Evolutionary conservation across 2,797 vertebrate species (phyloP), one percentile per base, ranked within the genome.

Genomic region (Anguilla obscura): DNA sequence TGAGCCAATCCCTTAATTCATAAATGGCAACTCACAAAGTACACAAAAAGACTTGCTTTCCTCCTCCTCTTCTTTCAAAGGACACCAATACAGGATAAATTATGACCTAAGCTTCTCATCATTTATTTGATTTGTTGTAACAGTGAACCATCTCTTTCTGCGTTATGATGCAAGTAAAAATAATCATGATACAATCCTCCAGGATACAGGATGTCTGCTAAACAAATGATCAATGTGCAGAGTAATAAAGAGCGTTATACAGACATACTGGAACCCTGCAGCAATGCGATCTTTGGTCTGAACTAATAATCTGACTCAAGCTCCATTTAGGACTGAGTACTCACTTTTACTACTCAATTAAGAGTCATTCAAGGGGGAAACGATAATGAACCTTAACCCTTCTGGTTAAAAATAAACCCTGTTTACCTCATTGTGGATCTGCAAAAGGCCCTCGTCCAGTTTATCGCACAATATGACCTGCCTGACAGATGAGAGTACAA

Each of bases 351-450:
- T 87, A n/a, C 50, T 48, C 52, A n/a, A 80, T 87, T 80, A 80
- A 48, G 14, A 79, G 71, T 80, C 52, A 79, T 80, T 76, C 71
- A 21, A 87, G 40, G 30, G 63, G 66, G 66, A 74, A 76, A 14
- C 1, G 40, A 74, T 27, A n/a, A 30, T 74, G 85, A 50, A 74
- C n/a, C n/a, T 74, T 21, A n/a, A 54, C 21, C 48, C 66, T 86
- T 21, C 16, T 50, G 66, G 85, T 74, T 86, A 86, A 71, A 74
- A 71, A 74, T 86, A 69, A 71, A 86, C 85, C 45, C 69, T 48
- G 21, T 69, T 87, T 56, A 79, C 27, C 71, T 27, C 18, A 24
- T 5, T 36, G 66, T 21, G 52, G 12, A 9, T 56, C 24, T 76
- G 8, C 86, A 87, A 33, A 24, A 30, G n/a, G 33, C 36, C 54